These are phyloP conservation scores for Branchellion lobata DNA, from an alignment of 2,888 invertebrate species.

Conservation along the genomic window DNA sequence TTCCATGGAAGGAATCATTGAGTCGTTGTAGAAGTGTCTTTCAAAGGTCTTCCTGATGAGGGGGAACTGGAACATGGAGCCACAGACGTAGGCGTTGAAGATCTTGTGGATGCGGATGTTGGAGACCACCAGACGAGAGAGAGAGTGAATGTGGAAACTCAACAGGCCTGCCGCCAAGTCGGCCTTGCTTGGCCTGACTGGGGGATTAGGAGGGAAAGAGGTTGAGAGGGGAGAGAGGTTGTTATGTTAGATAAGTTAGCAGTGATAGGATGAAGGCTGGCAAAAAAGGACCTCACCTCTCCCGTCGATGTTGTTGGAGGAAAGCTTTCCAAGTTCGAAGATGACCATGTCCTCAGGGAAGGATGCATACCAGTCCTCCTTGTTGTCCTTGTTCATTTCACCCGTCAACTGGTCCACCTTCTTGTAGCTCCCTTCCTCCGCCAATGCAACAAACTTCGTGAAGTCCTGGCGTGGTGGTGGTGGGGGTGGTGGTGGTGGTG, in stretches of 20 bases:
- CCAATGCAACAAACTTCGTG: constrained; percentile 20
- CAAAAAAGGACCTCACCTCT: background rate
- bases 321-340: constrained; percentile 30
- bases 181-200: constrained; percentile 18
- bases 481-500: background rate
- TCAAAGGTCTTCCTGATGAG: constrained; percentile 12
- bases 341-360: background rate
- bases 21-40: background rate
- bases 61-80: background rate
- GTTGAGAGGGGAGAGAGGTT: background rate
- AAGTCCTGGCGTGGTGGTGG: constrained; percentile 8
- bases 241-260: background rate
- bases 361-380: constrained; percentile 29
- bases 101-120: background rate
- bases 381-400: background rate
- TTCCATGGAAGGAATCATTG: background rate
- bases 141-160: background rate
- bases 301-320: constrained; percentile 9
- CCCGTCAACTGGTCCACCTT: constrained; percentile 8
- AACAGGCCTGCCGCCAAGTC: constrained; percentile 34
- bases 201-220: background rate
- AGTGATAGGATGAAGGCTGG: background rate
- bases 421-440: constrained; percentile 7
- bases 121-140: background rate
- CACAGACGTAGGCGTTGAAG: constrained; percentile 8